phyloP scores from a whole-genome alignment of 1,140 invertebrate genomes.

The Cydia fagiglandana region DNA sequence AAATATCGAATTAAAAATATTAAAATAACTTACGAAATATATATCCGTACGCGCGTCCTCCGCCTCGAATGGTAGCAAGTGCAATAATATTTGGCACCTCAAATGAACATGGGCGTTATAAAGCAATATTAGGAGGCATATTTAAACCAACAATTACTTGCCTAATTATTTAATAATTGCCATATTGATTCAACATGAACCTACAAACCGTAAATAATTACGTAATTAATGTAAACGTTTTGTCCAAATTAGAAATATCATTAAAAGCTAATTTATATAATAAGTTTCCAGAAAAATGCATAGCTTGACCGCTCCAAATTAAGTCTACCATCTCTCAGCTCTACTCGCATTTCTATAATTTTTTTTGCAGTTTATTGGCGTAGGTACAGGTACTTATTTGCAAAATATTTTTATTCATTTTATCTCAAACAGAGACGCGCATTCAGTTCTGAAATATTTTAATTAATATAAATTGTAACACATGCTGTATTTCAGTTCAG shows the following conservation, averaged over 20 bases:
- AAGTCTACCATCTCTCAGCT: background rate
- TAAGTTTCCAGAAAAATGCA: background rate
- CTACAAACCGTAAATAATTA: conserved; percentile 6
- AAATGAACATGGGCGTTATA: conserved; percentile 1
- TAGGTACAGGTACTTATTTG: no score
- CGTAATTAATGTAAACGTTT: background rate
- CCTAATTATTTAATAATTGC: conserved; percentile 8
- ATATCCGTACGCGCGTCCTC: background rate
- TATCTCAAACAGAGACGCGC: no score
- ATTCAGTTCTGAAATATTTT: no score
- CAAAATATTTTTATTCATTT: no score
- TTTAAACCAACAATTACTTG: background rate
- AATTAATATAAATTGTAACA: no score
- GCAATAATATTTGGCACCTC: background rate
- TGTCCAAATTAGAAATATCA: conserved; percentile 6
- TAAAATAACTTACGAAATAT: conserved; percentile 4
- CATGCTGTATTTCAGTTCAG: no score
- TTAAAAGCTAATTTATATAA: background rate
- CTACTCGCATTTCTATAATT: no score
- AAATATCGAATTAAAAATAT: background rate
- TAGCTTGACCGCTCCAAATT: background rate
- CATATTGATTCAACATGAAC: background rate
- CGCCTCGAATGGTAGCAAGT: background rate
- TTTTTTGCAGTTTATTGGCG: no score
- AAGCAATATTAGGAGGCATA: background rate